Evolutionary conservation across 2,888 invertebrate species (phyloP), one percentile per base, ranked within the genome.

Genomic region (Cecidostiba fungosa): DNA sequence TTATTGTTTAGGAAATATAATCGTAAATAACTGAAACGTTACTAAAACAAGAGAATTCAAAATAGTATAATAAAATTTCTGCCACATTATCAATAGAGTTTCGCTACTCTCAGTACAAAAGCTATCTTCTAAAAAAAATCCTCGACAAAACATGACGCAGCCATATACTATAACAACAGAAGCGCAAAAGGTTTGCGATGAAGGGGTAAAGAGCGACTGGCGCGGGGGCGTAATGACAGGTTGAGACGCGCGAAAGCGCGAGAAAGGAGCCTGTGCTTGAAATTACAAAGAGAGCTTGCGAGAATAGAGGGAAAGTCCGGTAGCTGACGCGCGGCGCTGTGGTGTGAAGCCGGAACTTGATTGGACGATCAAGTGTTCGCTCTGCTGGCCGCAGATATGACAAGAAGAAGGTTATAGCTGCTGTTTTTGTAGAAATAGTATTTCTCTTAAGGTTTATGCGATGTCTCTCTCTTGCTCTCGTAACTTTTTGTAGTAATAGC

Each of bases 231-330:
- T 72, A 72, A 72, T 72, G 72, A 72, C 72, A 72, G 72, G 72
- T 23, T 39, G 39, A 10, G 36, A 77, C 62, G 43, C 19, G 32
- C 50, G 14, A 6, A n/a, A 76, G 77, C 54, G 74, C 74, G 72
- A 77, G 73, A 54, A 39, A 54, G 59, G 29, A 26, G 69, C 36
- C 43, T 36, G 39, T 23, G 62, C 66, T 54, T 77, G 83, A 83
- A 83, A 83, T 77, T 77, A 74, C 84, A 54, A 26, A 79, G 79
- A 79, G 50, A 70, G 73, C 50, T 73, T 50, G 74, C 62, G 78
- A 66, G 54, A 73, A 70, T 43, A 77, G 69, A 80, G 77, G 32
- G 47, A 32, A 66, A 66, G 66, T 66, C 29, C 66, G 66, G 43
- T 5, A 43, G 29, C 29, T 19, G 47, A 26, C 39, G 43, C 50